Evolutionary conservation across 2,888 invertebrate genomes (phyloP), one percentile per base, ranked within the genome.

Genomic region (Tipula confusa): DNA sequence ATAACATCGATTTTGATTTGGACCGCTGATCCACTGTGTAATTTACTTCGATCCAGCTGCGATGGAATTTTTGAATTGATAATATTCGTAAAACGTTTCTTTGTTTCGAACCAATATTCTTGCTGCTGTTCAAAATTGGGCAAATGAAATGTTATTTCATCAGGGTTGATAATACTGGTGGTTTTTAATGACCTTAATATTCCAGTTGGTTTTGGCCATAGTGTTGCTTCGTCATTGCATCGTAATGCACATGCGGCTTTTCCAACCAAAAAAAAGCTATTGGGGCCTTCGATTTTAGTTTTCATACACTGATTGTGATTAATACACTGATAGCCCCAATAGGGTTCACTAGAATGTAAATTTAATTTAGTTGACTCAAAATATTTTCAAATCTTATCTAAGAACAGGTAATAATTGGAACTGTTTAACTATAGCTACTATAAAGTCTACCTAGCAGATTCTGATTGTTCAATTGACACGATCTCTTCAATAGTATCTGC

Each of bases 251-350:
- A 92, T 0, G 91, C 90, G 64, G 89, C 88, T 31, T 91, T 85
- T 84, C 89, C 89, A 1, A 90, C 87, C 1, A 82, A 13, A 38
- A 4, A 11, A 85, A 86, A 85, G 48, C 86, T 85, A 15, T 87
- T 86, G 82, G 86, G 1, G 86, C 85, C 1, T 86, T 86, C 5
- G 88, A 86, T 29, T 86, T 86, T 18, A 85, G 85, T 87, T 93
- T 93, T 85, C 90, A 88, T 85, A 29, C 93, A 93, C 82, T 88
- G 89, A n/a, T 89, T 89, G n/a, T n/a, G n/a, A n/a, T 90, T 86
- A 15, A 90, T 88, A 87, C 93, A 93, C 81, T 90, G 88, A 91
- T 92, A 93, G 83, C 90, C 88, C 93, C 93, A 93, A 80, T 24
- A 24, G 0, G 64, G 64, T 64, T 24, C 1, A 24, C 64, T 64